Evolutionary conservation across 2,797 vertebrate species (phyloP).

Genomic region (Alosa sapidissima): DNA sequence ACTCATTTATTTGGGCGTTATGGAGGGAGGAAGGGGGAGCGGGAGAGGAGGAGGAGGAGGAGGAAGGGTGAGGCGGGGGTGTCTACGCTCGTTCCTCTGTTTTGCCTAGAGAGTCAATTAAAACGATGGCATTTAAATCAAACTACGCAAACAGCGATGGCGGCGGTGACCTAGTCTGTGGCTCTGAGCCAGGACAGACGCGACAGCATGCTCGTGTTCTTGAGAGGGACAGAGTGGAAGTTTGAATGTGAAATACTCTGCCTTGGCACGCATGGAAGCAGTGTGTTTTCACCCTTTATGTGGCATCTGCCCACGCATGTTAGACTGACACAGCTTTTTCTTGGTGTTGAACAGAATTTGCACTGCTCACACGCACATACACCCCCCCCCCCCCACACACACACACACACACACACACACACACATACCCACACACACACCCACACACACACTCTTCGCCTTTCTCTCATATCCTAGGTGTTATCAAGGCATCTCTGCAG

Average conservation of each 20-base stretch:
- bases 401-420: background rate
- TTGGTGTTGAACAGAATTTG: background rate
- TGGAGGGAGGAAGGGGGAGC: background rate
- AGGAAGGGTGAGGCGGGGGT: background rate
- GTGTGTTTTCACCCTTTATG: background rate
- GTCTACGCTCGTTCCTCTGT: conserved; percentile 9
- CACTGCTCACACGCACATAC: background rate
- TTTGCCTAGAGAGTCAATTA: conserved; percentile 16
- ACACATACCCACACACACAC: conserved; percentile 1
- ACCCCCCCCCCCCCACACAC: no score
- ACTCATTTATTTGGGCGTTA: conserved; percentile 1
- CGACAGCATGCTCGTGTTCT: background rate
- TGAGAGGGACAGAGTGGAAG: background rate
- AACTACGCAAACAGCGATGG: background rate
- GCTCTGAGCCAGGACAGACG: background rate
- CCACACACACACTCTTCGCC: background rate
- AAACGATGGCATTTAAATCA: conserved; percentile 18
- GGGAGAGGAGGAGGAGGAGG: background rate
- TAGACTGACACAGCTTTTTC: background rate
- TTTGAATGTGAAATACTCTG: background rate
- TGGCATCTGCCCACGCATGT: background rate
- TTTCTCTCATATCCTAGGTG: background rate
- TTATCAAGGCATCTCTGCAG: background rate
- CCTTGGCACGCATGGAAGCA: background rate
- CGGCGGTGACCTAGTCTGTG: background rate